Percentiles rank a stretch among this genome's conserved stretches.
These are phyloP conservation scores for Tragopan temminckii DNA, from an alignment of 2,797 vertebrate genomes.

Conservation along the genomic window DNA sequence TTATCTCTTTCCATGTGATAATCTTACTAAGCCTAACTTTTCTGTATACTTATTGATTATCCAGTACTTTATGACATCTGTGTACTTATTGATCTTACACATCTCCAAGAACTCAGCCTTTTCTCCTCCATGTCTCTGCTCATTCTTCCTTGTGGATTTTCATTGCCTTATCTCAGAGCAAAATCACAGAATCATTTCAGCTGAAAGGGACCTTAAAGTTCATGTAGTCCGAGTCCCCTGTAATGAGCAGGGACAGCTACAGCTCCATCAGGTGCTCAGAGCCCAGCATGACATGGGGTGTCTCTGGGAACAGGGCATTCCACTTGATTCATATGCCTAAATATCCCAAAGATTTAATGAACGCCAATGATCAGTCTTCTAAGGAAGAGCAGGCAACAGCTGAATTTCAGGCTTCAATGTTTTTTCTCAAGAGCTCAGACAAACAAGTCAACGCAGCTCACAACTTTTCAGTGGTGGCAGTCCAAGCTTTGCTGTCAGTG, in stretches of 20 bases:
- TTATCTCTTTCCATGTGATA: too few relatives aligned
- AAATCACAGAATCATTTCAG: background rate
- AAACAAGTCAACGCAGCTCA: background rate
- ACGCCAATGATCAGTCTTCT: constrained; percentile 36
- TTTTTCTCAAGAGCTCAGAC: background rate
- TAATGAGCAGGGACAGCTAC: too few relatives aligned
- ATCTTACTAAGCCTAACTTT: too few relatives aligned
- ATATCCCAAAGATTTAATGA: constrained; percentile 61
- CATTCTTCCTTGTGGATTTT: background rate
- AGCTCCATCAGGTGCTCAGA: too few relatives aligned
- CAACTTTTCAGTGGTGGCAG: background rate
- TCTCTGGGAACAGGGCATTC: too few relatives aligned
- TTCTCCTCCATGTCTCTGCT: background rate
- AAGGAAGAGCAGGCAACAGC: background rate
- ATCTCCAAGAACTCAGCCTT: background rate
- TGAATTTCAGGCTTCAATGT: background rate
- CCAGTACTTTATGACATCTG: too few relatives aligned
- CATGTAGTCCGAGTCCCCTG: too few relatives aligned
- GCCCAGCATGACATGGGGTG: too few relatives aligned
- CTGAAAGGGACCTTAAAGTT: too few relatives aligned
- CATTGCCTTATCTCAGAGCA: constrained; percentile 25
- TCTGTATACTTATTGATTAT: too few relatives aligned
- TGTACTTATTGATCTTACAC: too few relatives aligned
- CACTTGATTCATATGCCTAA: constrained; percentile 56
- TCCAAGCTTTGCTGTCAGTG: background rate